Base-by-base conservation (phyloP, 2,797 vertebrate genomes). In the Acrossocheilus fasciatus region DNA sequence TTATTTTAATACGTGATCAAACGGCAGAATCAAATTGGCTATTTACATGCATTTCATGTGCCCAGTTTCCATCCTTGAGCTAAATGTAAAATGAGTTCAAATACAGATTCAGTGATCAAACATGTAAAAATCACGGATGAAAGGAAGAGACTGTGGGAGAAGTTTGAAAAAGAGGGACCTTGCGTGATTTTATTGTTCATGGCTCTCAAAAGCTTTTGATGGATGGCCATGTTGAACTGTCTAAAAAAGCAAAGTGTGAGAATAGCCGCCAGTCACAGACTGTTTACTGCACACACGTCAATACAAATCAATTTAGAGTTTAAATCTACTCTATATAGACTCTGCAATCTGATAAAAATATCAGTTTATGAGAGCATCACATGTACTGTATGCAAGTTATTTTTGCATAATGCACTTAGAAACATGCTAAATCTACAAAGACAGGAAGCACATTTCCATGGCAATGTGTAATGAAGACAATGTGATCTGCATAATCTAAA, bases 31-130 rank as follows among this genome's bases (percentile, higher is more conserved):
- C 17, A 39, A 43, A 78, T 52, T 23, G 45, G 34, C 36, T 17
- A n/a, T 84, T 57, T 57, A 30, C 36, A 85, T 57, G 52, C 47
- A 26, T 15, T 41, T 82, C n/a, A 82, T 70, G 14, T 12, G 23
- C n/a, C 23, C 47, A 70, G 17, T 23, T 59, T 34, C 26, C 30
- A 34, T 59, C n/a, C 50, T 8, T 45, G 3, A 43, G 39, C 64
- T 69, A 54, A 84, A 69, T 43, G 45, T 83, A 30, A 73, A 72
- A 26, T 4, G 57, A 47, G 70, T 11, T 72, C 47, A 52, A 52
- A 69, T 54, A 81, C 30, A 72, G 81, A 82, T 57, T 82, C n/a
- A 20, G n/a, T 41, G 47, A 75, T 83, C 70, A 64, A 75, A 47
- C 18, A 83, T 17, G 54, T 45, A 75, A 50, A 66, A 50, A 62